phyloP scores from a whole-genome alignment of 2,797 vertebrate species.

The Buphagus erythrorhynchus region DNA sequence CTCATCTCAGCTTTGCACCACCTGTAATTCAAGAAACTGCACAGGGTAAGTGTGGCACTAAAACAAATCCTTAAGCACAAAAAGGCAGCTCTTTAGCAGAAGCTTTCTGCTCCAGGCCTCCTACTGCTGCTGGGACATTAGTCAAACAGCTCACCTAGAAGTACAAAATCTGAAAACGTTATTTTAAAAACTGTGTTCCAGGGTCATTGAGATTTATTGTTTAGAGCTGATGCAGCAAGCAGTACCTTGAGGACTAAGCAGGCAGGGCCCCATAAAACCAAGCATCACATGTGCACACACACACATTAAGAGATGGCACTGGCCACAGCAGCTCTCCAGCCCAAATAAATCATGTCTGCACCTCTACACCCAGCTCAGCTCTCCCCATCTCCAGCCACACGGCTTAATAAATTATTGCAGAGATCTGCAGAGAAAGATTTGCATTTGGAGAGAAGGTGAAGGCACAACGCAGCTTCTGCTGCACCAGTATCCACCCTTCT shows the following conservation, averaged over 20 bases:
- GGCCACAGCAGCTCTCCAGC: not conserved
- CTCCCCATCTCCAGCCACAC: not conserved
- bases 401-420: not conserved
- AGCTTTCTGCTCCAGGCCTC: not conserved
- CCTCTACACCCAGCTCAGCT: not conserved
- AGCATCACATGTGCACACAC: rapidly evolving
- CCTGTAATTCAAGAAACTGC: not conserved
- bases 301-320: rapidly evolving
- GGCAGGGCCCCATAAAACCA: not conserved
- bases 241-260: not conserved
- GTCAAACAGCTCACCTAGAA: not conserved
- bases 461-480: not conserved
- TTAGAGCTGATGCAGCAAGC: not conserved
- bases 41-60: not conserved
- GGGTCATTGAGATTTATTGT: not conserved
- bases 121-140: not conserved
- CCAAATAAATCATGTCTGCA: not conserved
- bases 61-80: not conserved
- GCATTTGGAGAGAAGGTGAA: not conserved
- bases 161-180: not conserved
- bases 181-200: not conserved
- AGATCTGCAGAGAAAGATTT: not conserved
- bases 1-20: not conserved
- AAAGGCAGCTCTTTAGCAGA: not conserved
- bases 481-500: not conserved